Evolutionary conservation across 1,140 invertebrate species (phyloP).

Genomic region (Micrasema longulum): DNA sequence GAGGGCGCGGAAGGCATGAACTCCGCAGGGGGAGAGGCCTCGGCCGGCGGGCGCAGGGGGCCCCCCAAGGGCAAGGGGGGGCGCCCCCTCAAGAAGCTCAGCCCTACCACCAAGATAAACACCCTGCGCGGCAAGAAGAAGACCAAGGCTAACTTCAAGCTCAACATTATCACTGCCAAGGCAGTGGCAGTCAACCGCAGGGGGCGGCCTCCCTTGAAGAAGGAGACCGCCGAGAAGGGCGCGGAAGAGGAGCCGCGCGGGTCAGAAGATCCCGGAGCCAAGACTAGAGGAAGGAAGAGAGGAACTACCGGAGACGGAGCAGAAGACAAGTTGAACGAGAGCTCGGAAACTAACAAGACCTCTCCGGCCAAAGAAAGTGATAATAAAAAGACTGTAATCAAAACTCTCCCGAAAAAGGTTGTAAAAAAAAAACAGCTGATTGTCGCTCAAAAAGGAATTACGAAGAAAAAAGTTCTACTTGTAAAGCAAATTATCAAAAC

Average conservation of each 20-base stretch:
- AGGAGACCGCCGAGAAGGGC: neutral
- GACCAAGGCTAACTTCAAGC: slow-evolving; percentile 50
- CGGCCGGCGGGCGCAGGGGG: slow-evolving; percentile 2
- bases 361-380: slow-evolving; percentile 61
- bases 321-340: slow-evolving; percentile 57
- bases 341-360: slow-evolving; percentile 58
- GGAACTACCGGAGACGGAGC: slow-evolving; percentile 1
- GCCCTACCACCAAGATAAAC: slow-evolving; percentile 40
- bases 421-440: slow-evolving; percentile 51
- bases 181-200: neutral
- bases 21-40: neutral
- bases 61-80: neutral
- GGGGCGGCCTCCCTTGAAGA: slow-evolving; percentile 40
- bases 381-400: slow-evolving; percentile 50
- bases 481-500: slow-evolving; percentile 60
- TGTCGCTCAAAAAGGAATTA: slow-evolving; percentile 62
- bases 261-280: slow-evolving; percentile 6
- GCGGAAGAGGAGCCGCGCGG: slow-evolving; percentile 1
- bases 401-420: slow-evolving; percentile 39
- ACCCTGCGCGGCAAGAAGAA: slow-evolving; percentile 36
- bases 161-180: slow-evolving; percentile 43
- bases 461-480: slow-evolving; percentile 61
- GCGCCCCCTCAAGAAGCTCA: slow-evolving; percentile 25
- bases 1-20: slow-evolving; percentile 19
- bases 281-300: slow-evolving; percentile 21